A percentile compares a stretch with the other conserved stretches of the same genome.
phyloP scores from a whole-genome alignment of 2,113 vertebrate genomes.

The Silurus glanis region DNA sequence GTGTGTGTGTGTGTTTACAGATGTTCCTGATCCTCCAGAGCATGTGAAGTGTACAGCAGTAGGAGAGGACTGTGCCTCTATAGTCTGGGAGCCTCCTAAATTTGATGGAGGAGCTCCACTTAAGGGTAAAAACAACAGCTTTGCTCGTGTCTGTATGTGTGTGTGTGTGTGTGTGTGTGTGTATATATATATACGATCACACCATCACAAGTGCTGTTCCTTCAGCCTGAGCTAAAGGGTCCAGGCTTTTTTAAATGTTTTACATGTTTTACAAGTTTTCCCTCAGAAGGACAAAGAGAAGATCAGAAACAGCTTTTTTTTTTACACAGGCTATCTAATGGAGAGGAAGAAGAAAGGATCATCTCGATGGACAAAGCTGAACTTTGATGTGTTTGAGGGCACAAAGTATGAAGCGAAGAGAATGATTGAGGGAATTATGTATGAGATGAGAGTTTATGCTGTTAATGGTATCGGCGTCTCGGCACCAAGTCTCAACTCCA shows the following conservation, averaged over 20 bases:
- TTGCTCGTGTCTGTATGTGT: background rate
- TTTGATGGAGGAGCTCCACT: conserved; percentile 82
- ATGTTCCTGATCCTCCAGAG: conserved; percentile 86
- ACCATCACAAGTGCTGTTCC: background rate
- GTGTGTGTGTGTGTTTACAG: conserved; percentile 57
- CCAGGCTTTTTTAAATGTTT: background rate
- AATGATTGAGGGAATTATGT: conserved; percentile 90
- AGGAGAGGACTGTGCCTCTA: conserved; percentile 81
- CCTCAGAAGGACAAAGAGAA: background rate
- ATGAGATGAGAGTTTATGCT: conserved; percentile 88
- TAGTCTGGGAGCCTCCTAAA: conserved; percentile 80
- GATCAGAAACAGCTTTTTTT: no score
- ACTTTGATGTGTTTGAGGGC: conserved; percentile 80
- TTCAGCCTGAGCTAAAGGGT: background rate
- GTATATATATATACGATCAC: background rate
- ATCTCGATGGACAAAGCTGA: conserved; percentile 87
- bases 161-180: no score
- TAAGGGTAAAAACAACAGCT: conserved; percentile 40
- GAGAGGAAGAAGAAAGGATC: conserved; percentile 93
- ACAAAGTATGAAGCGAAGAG: conserved; percentile 81
- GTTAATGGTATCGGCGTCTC: conserved; percentile 85
- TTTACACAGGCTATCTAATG: conserved; percentile 81
- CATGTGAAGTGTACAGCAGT: conserved; percentile 75
- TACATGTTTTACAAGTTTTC: background rate
- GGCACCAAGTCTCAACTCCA: conserved; percentile 77